Base-by-base conservation (phyloP, 2,797 vertebrate species). In the Arremon aurantiirostris region DNA sequence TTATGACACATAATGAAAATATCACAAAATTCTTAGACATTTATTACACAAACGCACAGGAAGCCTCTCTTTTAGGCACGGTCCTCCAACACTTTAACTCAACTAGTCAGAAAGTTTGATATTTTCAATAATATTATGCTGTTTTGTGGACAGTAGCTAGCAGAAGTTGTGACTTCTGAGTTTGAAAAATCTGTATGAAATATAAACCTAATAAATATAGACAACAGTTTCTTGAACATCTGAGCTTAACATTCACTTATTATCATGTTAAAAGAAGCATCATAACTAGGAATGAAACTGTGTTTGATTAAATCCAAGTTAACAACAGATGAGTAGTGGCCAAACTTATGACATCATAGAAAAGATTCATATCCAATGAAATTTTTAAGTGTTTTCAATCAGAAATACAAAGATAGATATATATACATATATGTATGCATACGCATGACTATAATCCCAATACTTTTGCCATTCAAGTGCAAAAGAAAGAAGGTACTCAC, bases 381-480 rank as follows among this genome's bases (percentile, higher is more conserved):
- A 32, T 47, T 47, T 75, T 78, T 28, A 66, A 66, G 12, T 30
- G 0, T 37, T 65, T 78, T 89, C 23, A 65, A 53, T 17, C 12
- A 39, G n/a, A 20, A 73, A 64, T 27, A 23, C 23, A 37, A 28
- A 42, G 11, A 57, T 22, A 22, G 16, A 55, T 23, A 14, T n/a
- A 18, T 37, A 1, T 47, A 5, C 22, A 49, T 22, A 22, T n/a
- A 18, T 57, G 1, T 47, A 5, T 19, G 4, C 4, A 13, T 32
- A 9, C 3, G 3, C 20, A 28, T 7, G 9, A 24, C 6, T 22
- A 7, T 21, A n/a, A 37, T 32, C 30, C 22, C 1, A 41, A 16
- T 30, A 63, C 9, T 60, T 78, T 1, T 20, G 6, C 8, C 21
- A 37, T 65, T 30, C 39, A 84, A 81, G 6, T 32, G 4, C 13